Percentiles rank a stretch among this genome's conserved stretches.
Evolutionary conservation across 2,113 vertebrate genomes (phyloP).

Genomic region (Leucopsar rothschildi): DNA sequence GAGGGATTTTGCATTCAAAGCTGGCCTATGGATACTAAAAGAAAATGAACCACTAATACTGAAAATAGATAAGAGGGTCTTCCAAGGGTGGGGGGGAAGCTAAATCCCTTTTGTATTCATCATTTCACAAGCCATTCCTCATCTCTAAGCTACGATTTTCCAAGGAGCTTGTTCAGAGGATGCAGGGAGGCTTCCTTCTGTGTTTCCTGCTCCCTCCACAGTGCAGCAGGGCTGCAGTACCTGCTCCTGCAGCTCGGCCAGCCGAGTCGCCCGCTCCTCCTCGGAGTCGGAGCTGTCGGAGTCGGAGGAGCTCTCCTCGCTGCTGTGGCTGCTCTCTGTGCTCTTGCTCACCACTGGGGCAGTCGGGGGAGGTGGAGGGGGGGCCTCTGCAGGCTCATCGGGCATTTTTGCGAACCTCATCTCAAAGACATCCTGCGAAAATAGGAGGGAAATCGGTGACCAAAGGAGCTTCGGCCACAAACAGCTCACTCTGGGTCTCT

Average conservation of each 20-base stretch:
- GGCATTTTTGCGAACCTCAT: conserved; percentile 95
- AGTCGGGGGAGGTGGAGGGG: conserved; percentile 48
- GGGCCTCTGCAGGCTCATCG: conserved; percentile 78
- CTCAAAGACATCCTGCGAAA: conserved; percentile 88
- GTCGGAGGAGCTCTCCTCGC: conserved; percentile 82
- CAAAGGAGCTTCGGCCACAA: not conserved
- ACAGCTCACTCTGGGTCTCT: not conserved
- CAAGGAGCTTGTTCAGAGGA: no score
- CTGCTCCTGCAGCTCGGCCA: conserved; percentile 90
- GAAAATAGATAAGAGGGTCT: no score
- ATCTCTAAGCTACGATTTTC: no score
- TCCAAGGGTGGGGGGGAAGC: no score
- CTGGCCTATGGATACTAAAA: no score
- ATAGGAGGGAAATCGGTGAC: not conserved
- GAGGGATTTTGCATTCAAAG: no score
- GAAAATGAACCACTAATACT: no score
- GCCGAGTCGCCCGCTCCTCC: conserved; percentile 82
- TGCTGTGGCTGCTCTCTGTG: conserved; percentile 78
- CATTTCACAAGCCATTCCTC: no score
- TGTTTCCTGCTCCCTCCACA: no score
- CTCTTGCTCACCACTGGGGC: conserved; percentile 83
- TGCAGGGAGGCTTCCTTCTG: no score
- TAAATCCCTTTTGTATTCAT: no score
- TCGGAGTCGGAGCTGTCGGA: conserved; percentile 80
- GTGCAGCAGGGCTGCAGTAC: conserved; percentile 34